Conservation (phyloP, 2,888 invertebrate genomes). For the Scaptomyza tumidula region DNA sequence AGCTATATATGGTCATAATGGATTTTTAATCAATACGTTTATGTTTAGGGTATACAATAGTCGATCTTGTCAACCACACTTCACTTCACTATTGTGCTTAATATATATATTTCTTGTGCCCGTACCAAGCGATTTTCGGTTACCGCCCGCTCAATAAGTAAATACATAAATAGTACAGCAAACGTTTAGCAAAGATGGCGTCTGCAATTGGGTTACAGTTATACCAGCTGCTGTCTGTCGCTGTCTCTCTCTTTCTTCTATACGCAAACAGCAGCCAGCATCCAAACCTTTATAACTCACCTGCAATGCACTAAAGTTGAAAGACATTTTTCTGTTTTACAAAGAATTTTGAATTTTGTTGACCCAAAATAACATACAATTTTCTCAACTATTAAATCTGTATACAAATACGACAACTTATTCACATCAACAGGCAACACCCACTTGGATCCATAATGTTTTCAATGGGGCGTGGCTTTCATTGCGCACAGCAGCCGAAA, state of each 20-base stretch:
- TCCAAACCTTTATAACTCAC: constrained; percentile 60
- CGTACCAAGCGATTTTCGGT: constrained; percentile 36
- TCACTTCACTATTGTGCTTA: background rate
- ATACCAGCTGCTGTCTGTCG: background rate
- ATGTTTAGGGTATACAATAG: constrained; percentile 9
- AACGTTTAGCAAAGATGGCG: constrained; percentile 20
- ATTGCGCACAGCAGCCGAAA: constrained; percentile 36
- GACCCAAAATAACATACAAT: background rate
- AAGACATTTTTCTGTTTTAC: constrained; percentile 75
- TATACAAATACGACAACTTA: background rate
- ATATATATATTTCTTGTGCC: constrained; percentile 1
- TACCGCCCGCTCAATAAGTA: constrained; percentile 18
- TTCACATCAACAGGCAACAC: constrained; percentile 14
- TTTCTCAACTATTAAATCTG: background rate
- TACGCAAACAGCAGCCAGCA: constrained; percentile 42
- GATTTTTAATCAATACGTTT: background rate
- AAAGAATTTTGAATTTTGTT: constrained; percentile 31
- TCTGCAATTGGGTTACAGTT: constrained; percentile 23
- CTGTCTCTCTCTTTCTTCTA: no score
- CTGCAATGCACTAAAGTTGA: constrained; percentile 84
- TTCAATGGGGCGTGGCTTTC: constrained; percentile 44
- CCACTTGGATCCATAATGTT: background rate
- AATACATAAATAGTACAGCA: constrained; percentile 9
- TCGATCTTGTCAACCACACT: background rate
- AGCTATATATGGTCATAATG: background rate